Evolutionary conservation across 2,797 vertebrate genomes (phyloP), one percentile per base, ranked within the genome.

Genomic region (Morelia viridis): DNA sequence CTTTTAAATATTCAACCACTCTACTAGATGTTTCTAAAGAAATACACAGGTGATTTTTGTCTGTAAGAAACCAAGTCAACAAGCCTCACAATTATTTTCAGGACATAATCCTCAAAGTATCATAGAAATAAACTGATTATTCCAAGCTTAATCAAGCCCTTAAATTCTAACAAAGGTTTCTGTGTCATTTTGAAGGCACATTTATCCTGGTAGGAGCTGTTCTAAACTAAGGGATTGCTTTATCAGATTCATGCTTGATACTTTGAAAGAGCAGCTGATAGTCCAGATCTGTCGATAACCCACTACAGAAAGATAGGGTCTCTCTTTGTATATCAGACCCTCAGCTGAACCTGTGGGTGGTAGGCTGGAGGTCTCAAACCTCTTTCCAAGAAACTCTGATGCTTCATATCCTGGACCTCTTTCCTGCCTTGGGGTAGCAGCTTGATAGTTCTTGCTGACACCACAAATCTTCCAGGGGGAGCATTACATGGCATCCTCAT

Each of bases 51-150:
- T 8, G 8, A 58, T 35, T 31, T 88, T 35, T 62, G 92, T 15
- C 89, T 58, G 6, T 76, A 90, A 26, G 91, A 89, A 91, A 17
- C 11, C 53, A 68, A 87, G 13, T 10, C 92, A 95, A 62, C 17
- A 92, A 64, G 10, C 5, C 9, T n/a, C 35, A 88, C 62, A 53
- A 28, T 31, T 8, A 76, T 41, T 93, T 58, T 89, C 93, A 94
- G 57, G 41, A 89, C 28, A 56, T 83, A 80, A 56, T 62, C 15
- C 5, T 91, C 62, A 50, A 80, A 17, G 15, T 53, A 24, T 53
- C 31, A 7, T 26, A 24, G 17, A 62, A 80, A 88, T 53, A 56
- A 83, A 50, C 22, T 28, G 35, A 57, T 53, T 64, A 11, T 19
- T 31, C 31, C 46, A 88, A 53, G 56, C 3, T 19, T 60, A 61